Evolutionary conservation across 2,113 vertebrate genomes (phyloP).

Genomic region (Strix aluco): DNA sequence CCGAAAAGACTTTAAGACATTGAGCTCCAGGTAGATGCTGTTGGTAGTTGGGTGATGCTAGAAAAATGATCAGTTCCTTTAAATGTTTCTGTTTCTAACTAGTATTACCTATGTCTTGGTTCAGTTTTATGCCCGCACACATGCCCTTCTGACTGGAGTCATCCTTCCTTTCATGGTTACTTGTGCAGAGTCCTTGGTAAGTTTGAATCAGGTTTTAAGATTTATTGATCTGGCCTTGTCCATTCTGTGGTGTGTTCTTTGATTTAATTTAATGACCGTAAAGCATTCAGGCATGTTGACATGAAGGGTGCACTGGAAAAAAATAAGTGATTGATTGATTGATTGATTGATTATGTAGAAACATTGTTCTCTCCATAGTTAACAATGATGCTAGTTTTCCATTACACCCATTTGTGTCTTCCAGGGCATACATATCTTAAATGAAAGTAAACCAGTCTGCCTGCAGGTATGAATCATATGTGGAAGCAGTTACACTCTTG

Average conservation of each 20-base stretch:
- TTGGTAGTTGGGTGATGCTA: not conserved
- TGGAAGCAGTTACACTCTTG: not conserved
- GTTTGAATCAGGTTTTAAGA: slow-evolving; percentile 55
- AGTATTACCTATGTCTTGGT: not conserved
- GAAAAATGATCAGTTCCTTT: not conserved
- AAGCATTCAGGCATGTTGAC: slow-evolving; percentile 57
- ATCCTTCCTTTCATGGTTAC: slow-evolving; percentile 40
- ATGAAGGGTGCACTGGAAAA: slow-evolving; percentile 20
- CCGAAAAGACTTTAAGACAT: not conserved
- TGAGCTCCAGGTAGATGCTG: not conserved
- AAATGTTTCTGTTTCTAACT: not conserved
- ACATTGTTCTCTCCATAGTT: not conserved
- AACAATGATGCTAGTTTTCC: slow-evolving; percentile 18
- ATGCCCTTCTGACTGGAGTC: not conserved
- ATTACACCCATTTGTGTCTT: not conserved
- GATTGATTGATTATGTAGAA: slow-evolving; percentile 16
- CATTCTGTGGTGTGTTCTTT: slow-evolving; percentile 40
- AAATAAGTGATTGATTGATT: not conserved
- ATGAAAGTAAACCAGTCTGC: not conserved
- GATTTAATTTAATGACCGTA: slow-evolving; percentile 57
- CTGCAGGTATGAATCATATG: not conserved
- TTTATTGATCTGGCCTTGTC: slow-evolving; percentile 63
- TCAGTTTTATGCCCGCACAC: not conserved
- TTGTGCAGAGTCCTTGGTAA: slow-evolving; percentile 56
- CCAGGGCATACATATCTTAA: not conserved